Evolutionary conservation across 2,113 vertebrate species (phyloP), one percentile per base, ranked within the genome.

Genomic region (Dasyornis broadbenti): DNA sequence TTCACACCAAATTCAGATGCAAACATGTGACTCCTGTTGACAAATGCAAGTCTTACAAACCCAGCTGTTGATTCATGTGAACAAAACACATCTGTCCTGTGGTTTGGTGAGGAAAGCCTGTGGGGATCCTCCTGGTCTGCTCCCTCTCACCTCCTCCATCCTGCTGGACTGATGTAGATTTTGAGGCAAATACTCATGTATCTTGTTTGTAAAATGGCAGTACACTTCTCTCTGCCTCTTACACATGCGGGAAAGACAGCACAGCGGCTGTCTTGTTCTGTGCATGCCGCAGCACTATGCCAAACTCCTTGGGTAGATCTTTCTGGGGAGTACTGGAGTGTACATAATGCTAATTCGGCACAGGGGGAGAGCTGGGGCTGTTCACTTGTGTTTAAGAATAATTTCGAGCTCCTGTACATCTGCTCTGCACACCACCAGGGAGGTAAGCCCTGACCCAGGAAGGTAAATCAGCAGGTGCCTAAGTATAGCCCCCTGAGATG

Each of bases 231-330:
- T 64, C 52, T 82, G 37, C 54, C 28, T 72, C 59, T 82, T n/a
- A 15, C 13, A 45, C 3, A 1, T 0, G 1, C 53, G 50, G 75
- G 28, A 50, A 76, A 80, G 45, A 22, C 7, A 44, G 47, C 12
- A 13, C 1, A 1, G 45, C 56, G 49, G 37, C 37, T 53, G 8
- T 35, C 31, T 50, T 24, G 11, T 33, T 64, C 26, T 0, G 0
- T 61, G 22, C 37, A 40, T 8, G 53, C 66, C 1, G 0, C 27
- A 37, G 50, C 0, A 0, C 2, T 2, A 28, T 50, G 61, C 18
- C 66, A 26, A 28, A 4, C 31, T 77, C 68, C 31, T 60, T 6
- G 11, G 75, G 49, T 4, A 82, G 53, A 37, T 3, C 3, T 82
- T 92, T 80, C 39, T 45, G 33, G 30, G 44, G n/a, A 44, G 27